phyloP scores from a whole-genome alignment of 1,140 invertebrate genomes.

The Drosophila setifemur region DNA sequence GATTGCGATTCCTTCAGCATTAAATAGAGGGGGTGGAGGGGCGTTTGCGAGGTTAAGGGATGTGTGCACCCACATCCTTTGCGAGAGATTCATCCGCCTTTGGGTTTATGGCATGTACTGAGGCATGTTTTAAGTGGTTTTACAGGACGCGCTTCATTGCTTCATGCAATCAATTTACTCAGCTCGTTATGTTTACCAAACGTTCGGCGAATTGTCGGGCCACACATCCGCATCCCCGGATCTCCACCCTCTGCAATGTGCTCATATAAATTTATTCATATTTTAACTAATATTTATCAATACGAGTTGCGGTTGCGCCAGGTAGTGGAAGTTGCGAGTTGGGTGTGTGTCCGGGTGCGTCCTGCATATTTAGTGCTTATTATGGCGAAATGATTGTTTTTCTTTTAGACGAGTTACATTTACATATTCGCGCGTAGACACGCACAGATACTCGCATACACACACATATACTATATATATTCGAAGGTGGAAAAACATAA shows the following conservation, averaged over 20 bases:
- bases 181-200: slow-evolving; percentile 74
- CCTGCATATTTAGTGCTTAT: slow-evolving; percentile 81
- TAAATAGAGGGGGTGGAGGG: background rate
- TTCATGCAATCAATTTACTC: slow-evolving; percentile 78
- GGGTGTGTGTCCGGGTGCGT: slow-evolving; percentile 26
- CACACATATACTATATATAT: background rate
- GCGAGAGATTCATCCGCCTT: slow-evolving; percentile 43
- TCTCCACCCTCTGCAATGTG: background rate
- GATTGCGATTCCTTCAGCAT: slow-evolving; percentile 27
- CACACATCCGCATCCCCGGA: slow-evolving; percentile 19
- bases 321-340: slow-evolving; percentile 42
- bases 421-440: slow-evolving; percentile 36
- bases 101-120: slow-evolving; percentile 79
- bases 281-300: slow-evolving; percentile 80
- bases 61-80: slow-evolving; percentile 32
- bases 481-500: slow-evolving; percentile 13
- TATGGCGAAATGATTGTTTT: slow-evolving; percentile 71
- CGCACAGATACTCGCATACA: background rate
- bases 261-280: slow-evolving; percentile 69
- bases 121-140: slow-evolving; percentile 82
- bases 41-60: background rate
- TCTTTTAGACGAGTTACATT: slow-evolving; percentile 37
- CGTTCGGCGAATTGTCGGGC: slow-evolving; percentile 54
- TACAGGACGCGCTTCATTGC: slow-evolving; percentile 82
- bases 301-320: slow-evolving; percentile 33